Base-by-base conservation (phyloP, 1,140 invertebrate species). In the Lordiphosa stackelbergi region DNA sequence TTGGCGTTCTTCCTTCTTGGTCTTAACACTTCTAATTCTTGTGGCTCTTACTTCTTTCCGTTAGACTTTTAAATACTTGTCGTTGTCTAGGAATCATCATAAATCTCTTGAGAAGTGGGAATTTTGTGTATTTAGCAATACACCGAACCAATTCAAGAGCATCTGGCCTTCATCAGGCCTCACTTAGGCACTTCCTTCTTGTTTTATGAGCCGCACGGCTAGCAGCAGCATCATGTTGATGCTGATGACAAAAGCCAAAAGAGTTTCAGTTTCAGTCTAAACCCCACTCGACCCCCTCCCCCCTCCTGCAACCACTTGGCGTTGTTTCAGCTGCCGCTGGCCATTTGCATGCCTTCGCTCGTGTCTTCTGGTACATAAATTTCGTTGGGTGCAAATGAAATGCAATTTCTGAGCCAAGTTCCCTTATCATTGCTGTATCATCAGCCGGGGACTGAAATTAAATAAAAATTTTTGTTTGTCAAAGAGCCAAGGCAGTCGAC, bases 381-480 rank as follows among this genome's bases (percentile, higher is more conserved):
- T 62, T 53, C 37, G n/a, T 49, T 49, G 56, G 53, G 66, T 64
- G 66, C 75, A 81, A 79, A 74, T 79, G 70, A 79, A 79, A 81
- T 51, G 72, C 71, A 83, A 57, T 74, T 75, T 71, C 28, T 61
- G 34, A 53, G 63, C 53, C 53, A 66, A 69, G 57, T 53, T 46
- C 53, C 42, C 47, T 78, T 83, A 83, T 83, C 77, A 71, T 60
- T 64, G 56, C 64, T 53, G 52, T 66, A 63, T 60, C 68, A 81
- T 75, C 75, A 51, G 47, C 13, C 45, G 10, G 8, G 34, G 52
- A 24, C 9, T 31, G 48, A 60, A 81, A 81, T 81, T 81, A 83
- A 81, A 83, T 83, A 69, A 83, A 81, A 77, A 37, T 37, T 51
- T 74, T 69, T 51, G 42, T 46, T 61, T 83, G 68, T 69, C 77